Percentiles rank a stretch among this genome's conserved stretches.
phyloP scores from a whole-genome alignment of 2,888 invertebrate species.

The Psylliodes chrysocephalus region DNA sequence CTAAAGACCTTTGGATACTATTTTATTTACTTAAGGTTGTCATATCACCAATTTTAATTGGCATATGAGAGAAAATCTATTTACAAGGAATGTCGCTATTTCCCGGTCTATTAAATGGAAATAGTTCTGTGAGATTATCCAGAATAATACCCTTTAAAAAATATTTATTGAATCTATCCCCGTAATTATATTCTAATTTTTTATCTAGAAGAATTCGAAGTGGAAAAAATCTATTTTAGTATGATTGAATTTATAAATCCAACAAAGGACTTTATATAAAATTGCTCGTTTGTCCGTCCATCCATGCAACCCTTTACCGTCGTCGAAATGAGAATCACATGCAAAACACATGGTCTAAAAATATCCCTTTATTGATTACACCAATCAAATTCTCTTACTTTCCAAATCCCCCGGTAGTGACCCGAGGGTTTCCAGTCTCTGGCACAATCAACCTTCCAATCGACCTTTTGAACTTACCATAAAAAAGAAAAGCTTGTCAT shows the following conservation, averaged over 20 bases:
- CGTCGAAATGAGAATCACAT: not conserved
- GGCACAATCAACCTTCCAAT: constrained; percentile 16
- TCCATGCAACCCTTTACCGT: not conserved
- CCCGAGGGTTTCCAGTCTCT: constrained; percentile 11
- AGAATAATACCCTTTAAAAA: too few species aligned
- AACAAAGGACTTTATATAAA: not conserved
- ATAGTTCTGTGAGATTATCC: too few species aligned
- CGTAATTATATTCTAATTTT: too few species aligned
- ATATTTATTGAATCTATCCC: too few species aligned
- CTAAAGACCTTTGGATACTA: too few species aligned
- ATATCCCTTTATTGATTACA: constrained; percentile 11
- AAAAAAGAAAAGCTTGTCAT: constrained; percentile 29
- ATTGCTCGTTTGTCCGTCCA: not conserved
- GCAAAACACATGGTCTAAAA: constrained; percentile 10
- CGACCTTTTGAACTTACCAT: constrained; percentile 23
- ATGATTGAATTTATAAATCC: not conserved
- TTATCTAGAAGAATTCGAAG: too few species aligned
- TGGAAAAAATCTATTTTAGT: too few species aligned
- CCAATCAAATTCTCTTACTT: constrained; percentile 17
- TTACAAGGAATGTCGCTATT: too few species aligned
- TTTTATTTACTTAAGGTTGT: too few species aligned
- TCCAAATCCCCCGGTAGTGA: constrained; percentile 15
- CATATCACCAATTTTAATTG: too few species aligned
- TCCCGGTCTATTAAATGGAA: too few species aligned
- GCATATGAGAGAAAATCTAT: too few species aligned